phyloP scores from a whole-genome alignment of 2,113 vertebrate species.

The Solea solea region DNA sequence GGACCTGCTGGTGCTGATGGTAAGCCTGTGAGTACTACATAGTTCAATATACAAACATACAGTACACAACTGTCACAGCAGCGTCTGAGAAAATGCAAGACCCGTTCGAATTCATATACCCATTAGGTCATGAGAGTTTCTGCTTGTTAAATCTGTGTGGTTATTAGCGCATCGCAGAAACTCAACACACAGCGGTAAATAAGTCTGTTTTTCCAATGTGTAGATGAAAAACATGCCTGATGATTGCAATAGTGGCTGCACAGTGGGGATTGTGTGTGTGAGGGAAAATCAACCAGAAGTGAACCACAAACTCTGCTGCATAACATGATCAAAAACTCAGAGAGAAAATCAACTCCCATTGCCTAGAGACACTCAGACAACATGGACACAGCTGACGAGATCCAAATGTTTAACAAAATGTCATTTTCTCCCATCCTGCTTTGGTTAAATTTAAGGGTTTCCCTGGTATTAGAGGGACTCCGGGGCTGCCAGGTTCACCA shows the following conservation, averaged over 20 bases:
- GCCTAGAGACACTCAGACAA: constrained; percentile 22
- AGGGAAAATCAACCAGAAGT: constrained; percentile 46
- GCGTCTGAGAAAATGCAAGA: constrained; percentile 29
- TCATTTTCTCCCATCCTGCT: constrained; percentile 15
- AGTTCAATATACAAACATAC: constrained; percentile 85
- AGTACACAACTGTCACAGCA: constrained; percentile 49
- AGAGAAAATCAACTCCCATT: constrained; percentile 4
- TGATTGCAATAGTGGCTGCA: constrained; percentile 34
- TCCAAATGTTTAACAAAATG: constrained; percentile 29
- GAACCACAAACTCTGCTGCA: constrained; percentile 52
- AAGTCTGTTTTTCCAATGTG: constrained; percentile 40
- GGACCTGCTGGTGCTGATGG: constrained; percentile 97
- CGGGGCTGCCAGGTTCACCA: constrained; percentile 85
- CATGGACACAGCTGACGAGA: constrained; percentile 23
- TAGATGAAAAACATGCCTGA: constrained; percentile 50
- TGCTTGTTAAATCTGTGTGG: constrained; percentile 42
- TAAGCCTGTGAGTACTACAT: constrained; percentile 99
- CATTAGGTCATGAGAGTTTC: constrained; percentile 28
- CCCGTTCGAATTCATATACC: constrained; percentile 21
- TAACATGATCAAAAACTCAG: constrained; percentile 36
- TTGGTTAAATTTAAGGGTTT: constrained; percentile 82
- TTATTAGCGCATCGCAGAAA: constrained; percentile 26
- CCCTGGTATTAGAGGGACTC: constrained; percentile 85
- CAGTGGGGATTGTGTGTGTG: constrained; percentile 36
- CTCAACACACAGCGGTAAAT: constrained; percentile 29